Evolutionary conservation across 2,797 vertebrate species (phyloP).

Genomic region (Uromys caudimaculatus): DNA sequence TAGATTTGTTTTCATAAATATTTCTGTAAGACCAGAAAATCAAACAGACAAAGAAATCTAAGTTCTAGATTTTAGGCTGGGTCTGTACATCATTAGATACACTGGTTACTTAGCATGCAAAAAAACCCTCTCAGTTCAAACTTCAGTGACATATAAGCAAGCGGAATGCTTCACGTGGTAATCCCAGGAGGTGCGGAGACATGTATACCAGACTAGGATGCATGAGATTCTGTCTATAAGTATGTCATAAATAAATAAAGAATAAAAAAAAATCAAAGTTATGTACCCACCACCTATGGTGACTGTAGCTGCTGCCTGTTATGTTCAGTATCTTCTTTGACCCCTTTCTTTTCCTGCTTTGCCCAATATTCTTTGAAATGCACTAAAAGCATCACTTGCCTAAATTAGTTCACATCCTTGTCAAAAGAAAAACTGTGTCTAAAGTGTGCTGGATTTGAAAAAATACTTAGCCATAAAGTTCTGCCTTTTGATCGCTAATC

Average conservation of each 20-base stretch:
- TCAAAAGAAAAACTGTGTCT: not conserved
- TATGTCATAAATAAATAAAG: not conserved
- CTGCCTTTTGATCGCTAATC: not conserved
- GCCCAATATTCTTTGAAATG: not conserved
- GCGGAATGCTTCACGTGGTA: no score
- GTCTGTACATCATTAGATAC: not conserved
- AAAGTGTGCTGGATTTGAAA: not conserved
- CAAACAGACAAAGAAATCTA: not conserved
- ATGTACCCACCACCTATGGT: accelerated
- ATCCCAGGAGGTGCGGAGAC: not conserved
- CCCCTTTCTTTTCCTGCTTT: accelerated
- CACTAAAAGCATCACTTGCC: not conserved
- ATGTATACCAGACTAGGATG: not conserved
- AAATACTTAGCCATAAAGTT: not conserved
- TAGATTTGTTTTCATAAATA: not conserved
- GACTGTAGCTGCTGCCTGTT: not conserved
- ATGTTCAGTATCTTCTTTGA: not conserved
- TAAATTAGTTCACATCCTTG: not conserved
- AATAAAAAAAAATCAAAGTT: not conserved
- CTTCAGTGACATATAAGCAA: not conserved
- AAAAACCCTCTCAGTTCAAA: not conserved
- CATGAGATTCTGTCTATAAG: not conserved
- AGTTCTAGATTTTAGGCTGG: not conserved
- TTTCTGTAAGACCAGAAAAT: not conserved
- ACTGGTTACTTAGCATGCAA: not conserved